Percentiles rank a stretch among this genome's conserved stretches.
These are phyloP conservation scores for Ptychochromis oligacanthus DNA, from an alignment of 2,113 vertebrate species.

Conservation along the genomic window DNA sequence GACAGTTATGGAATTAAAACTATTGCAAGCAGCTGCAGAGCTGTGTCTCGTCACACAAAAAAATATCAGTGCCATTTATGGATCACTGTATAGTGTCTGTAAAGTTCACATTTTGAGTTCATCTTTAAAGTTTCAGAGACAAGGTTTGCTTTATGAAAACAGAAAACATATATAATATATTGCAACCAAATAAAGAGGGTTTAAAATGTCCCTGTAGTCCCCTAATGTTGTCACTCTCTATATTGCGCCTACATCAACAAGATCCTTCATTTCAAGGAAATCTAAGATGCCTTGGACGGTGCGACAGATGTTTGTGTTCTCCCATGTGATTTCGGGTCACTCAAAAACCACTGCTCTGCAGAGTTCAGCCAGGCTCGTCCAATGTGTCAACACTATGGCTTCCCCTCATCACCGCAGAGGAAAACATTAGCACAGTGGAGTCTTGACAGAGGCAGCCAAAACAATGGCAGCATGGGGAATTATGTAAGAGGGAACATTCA, in stretches of 20 bases:
- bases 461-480: neutral
- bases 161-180: neutral
- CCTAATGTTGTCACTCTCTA: conserved; percentile 5
- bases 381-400: conserved; percentile 52
- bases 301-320: conserved; percentile 46
- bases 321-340: conserved; percentile 54
- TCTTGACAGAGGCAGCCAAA: conserved; percentile 18
- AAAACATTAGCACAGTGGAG: conserved; percentile 43
- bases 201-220: neutral
- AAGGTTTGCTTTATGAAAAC: neutral
- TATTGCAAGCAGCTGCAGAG: neutral
- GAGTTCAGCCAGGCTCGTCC: conserved; percentile 26
- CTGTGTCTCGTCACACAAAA: neutral
- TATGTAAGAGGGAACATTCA: neutral
- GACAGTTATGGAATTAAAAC: neutral
- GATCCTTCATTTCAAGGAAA: conserved; percentile 43
- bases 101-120: neutral
- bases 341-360: conserved; percentile 44
- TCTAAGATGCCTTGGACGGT: conserved; percentile 5
- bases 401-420: conserved; percentile 43
- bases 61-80: neutral
- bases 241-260: conserved; percentile 13
- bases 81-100: neutral
- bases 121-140: neutral
- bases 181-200: neutral